Evolutionary conservation across 2,113 vertebrate genomes (phyloP), one percentile per base, ranked within the genome.

Genomic region (Notarius lentiginosus): DNA sequence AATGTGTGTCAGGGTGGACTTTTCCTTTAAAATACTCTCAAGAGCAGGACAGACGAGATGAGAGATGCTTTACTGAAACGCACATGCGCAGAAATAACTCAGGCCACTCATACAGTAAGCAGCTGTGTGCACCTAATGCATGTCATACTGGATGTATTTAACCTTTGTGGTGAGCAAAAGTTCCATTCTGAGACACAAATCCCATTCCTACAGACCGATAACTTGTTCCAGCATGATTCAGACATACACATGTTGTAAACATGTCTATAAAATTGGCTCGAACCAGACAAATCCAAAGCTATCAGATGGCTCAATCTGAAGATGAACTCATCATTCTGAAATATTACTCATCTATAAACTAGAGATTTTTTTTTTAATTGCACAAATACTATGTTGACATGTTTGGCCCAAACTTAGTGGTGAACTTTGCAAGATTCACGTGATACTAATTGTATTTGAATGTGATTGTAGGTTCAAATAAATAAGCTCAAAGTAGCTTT

Each of bases 221-320:
- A 79, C 76, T 7, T 79, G 76, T 79, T 79, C 24, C 76, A 8
- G 76, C 76, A 79, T 27, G 76, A 30, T 79, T 56, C 49, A 79
- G 76, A 79, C 76, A 79, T 56, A 56, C 76, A 56, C n/a, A 17
- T 9, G 5, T 53, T 73, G 15, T 41, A 75, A 51, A 76, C 1
- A 51, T n/a, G 49, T 27, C 49, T 18, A 53, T 14, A 27, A 5
- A 56, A 7, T 51, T 51, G 47, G 47, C 20, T 73, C 3, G 1
- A 10, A 22, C 7, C 22, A 1, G 53, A 56, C 76, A 56, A 56
- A 56, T 30, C 53, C n/a, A 56, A 14, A 56, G 51, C 14, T 56
- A 56, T 79, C n/a, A 79, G n/a, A 27, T 79, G n/a, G 11, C 51
- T 49, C 41, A 51, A 20, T 51, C 0, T 53, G 49, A 55, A 56